phyloP scores from a whole-genome alignment of 1,140 invertebrate species.

The Maconellicoccus hirsutus region DNA sequence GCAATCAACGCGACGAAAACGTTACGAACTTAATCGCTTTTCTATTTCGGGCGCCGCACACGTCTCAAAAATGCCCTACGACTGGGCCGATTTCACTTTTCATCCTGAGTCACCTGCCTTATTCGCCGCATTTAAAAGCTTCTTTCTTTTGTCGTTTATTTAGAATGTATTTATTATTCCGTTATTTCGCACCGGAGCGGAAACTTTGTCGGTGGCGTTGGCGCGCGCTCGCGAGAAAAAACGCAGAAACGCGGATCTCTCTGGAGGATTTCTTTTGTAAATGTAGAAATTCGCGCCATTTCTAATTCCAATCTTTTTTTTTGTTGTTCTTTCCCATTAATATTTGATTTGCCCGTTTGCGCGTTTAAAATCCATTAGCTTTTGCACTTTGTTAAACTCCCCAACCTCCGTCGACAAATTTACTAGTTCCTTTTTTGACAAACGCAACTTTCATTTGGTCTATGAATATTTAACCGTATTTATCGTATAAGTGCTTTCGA shows the following conservation, averaged over 20 bases:
- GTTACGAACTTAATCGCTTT: constrained; percentile 13
- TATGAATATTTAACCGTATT: background rate
- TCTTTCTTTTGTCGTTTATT: background rate
- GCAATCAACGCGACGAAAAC: constrained; percentile 17
- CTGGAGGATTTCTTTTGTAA: constrained; percentile 17
- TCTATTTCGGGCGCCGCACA: background rate
- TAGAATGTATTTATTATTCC: constrained; percentile 19
- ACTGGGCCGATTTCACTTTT: background rate
- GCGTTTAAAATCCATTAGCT: constrained; percentile 20
- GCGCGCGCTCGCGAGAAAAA: background rate
- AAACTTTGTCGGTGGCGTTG: background rate
- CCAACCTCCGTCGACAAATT: background rate
- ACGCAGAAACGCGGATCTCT: background rate
- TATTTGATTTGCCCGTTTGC: constrained; percentile 13
- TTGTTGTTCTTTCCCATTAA: constrained; percentile 16
- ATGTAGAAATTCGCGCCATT: constrained; percentile 19
- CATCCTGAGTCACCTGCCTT: background rate
- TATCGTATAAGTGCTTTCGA: constrained; percentile 8
- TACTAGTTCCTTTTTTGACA: background rate
- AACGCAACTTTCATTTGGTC: constrained; percentile 8
- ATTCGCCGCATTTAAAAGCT: background rate
- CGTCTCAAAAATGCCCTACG: background rate
- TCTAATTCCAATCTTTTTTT: constrained; percentile 17
- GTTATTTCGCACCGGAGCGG: constrained; percentile 11
- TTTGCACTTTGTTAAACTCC: background rate